Percentiles rank a stretch among this genome's conserved stretches.
Conservation (phyloP, 2,113 vertebrate genomes). For the Ptychochromis oligacanthus region DNA sequence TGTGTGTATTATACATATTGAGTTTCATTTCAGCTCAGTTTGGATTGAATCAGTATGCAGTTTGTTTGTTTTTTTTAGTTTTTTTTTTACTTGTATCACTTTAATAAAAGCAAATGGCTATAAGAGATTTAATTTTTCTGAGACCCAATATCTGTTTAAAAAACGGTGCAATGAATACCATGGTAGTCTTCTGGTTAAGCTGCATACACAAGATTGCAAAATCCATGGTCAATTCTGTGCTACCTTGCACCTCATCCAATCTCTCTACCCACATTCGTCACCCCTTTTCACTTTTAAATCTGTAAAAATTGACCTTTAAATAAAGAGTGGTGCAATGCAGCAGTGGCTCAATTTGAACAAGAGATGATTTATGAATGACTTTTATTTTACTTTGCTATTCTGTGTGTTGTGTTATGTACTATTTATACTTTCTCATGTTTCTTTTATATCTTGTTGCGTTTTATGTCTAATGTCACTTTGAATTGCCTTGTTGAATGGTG, state of each 20-base stretch:
- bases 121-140: neutral
- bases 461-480: neutral
- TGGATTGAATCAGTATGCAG: neutral
- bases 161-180: neutral
- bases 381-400: neutral
- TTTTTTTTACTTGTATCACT: neutral
- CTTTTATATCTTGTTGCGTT: neutral
- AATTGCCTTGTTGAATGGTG: neutral
- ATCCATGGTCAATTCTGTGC: neutral
- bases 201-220: neutral
- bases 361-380: neutral
- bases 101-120: neutral
- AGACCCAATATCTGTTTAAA: neutral
- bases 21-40: neutral
- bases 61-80: too few species aligned
- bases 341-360: neutral
- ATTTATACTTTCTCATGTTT: neutral
- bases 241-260: neutral
- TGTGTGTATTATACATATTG: neutral
- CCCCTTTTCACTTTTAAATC: neutral
- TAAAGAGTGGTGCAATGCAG: neutral
- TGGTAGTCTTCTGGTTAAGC: neutral
- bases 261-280: neutral
- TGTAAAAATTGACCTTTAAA: neutral
- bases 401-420: neutral